Conservation (phyloP, 2,888 invertebrate species). For the Aporophyla nigra region DNA sequence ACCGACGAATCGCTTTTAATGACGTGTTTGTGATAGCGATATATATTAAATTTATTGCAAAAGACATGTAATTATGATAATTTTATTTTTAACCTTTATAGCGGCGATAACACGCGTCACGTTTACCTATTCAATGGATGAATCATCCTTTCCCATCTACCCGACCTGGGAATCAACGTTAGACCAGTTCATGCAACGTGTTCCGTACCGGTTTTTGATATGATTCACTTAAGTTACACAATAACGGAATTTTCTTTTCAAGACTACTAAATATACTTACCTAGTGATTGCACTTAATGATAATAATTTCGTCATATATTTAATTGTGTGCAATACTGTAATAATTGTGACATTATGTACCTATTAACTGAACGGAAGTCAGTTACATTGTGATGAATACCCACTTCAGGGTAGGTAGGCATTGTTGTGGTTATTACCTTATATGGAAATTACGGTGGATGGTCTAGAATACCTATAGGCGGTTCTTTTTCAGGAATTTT, state of each 20-base stretch:
- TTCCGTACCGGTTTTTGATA: conserved; percentile 20
- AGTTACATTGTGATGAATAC: conserved; percentile 9
- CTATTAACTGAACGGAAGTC: conserved; percentile 32
- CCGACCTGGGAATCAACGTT: conserved; percentile 36
- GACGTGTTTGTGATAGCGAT: conserved; percentile 19
- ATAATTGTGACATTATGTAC: conserved; percentile 17
- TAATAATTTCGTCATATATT: conserved; percentile 39
- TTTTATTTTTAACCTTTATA: conserved; percentile 1
- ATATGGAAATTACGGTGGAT: background rate
- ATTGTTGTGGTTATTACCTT: conserved; percentile 10
- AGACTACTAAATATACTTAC: background rate
- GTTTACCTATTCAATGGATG: conserved; percentile 26
- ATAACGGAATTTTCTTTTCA: conserved; percentile 41
- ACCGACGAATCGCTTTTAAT: background rate
- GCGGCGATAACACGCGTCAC: conserved; percentile 2
- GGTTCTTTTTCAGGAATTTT: background rate
- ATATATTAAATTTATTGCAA: conserved; percentile 39
- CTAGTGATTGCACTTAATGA: conserved; percentile 8
- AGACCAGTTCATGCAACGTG: conserved; percentile 27
- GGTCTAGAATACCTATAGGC: no score
- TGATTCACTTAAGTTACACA: conserved; percentile 49
- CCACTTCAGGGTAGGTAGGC: background rate
- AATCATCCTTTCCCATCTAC: conserved; percentile 38
- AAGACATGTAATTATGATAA: conserved; percentile 28
- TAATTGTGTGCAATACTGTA: conserved; percentile 14